These are phyloP conservation scores for Acleris holmiana DNA, from an alignment of 2,888 invertebrate genomes.

Conservation along the genomic window DNA sequence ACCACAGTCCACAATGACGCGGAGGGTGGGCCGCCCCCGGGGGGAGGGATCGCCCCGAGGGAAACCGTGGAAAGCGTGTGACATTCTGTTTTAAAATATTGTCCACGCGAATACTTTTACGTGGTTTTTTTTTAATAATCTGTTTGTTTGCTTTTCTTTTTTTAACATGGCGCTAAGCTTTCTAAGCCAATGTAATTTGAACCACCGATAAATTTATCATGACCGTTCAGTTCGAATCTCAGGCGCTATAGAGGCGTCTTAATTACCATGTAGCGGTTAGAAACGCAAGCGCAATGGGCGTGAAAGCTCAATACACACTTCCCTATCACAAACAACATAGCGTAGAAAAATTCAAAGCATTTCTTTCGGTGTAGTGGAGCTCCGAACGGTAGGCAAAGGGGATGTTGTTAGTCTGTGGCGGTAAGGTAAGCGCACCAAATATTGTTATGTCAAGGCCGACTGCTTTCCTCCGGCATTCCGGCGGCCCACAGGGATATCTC, in stretches of 20 bases:
- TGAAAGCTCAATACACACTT: constrained; percentile 69
- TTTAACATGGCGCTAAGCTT: constrained; percentile 10
- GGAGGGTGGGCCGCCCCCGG: constrained; percentile 49
- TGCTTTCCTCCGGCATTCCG: constrained; percentile 82
- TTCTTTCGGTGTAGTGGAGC: constrained; percentile 45
- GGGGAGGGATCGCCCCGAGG: constrained; percentile 50
- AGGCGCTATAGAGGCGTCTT: constrained; percentile 56
- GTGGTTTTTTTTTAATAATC: constrained; percentile 80
- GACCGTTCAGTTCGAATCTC: constrained; percentile 49
- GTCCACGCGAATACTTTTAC: constrained; percentile 82
- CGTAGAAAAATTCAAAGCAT: constrained; percentile 39
- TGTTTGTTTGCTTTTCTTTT: constrained; percentile 51
- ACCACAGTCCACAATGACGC: constrained; percentile 84
- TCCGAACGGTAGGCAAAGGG: constrained; percentile 33
- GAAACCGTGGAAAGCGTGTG: constrained; percentile 82
- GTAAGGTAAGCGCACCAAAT: constrained; percentile 73
- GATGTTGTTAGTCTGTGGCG: constrained; percentile 54
- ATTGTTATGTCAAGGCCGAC: constrained; percentile 82
- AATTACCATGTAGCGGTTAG: constrained; percentile 67
- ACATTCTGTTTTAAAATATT: constrained; percentile 85
- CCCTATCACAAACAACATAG: constrained; percentile 60
- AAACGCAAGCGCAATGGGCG: constrained; percentile 69
- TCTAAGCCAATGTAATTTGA: constrained; percentile 31
- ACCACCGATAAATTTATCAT: constrained; percentile 41
- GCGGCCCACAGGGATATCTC: constrained; percentile 82